Base-by-base conservation (phyloP, 2,888 invertebrate species). In the Apotomis capreana region DNA sequence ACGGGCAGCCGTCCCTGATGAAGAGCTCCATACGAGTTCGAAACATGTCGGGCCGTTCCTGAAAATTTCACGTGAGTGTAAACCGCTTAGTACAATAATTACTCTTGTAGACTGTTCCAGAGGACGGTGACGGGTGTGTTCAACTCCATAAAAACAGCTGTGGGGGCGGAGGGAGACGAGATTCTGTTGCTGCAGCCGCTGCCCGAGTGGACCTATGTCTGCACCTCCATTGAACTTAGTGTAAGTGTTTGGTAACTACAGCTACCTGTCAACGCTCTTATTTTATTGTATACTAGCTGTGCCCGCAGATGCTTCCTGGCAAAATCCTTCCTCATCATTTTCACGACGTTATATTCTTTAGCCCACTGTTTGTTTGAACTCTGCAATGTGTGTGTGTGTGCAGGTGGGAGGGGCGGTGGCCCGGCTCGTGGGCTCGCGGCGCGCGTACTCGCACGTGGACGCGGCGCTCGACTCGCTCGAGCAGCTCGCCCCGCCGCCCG, bases 51-150 rank as follows among this genome's bases (percentile, higher is more conserved):
- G n/a, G n/a, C n/a, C n/a, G n/a, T n/a, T n/a, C n/a, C n/a, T n/a
- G n/a, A n/a, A n/a, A n/a, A n/a, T n/a, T n/a, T n/a, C n/a, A n/a
- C n/a, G n/a, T n/a, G n/a, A n/a, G n/a, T n/a, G n/a, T n/a, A n/a
- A n/a, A n/a, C n/a, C n/a, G n/a, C n/a, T n/a, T n/a, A n/a, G n/a
- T n/a, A n/a, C n/a, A n/a, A n/a, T n/a, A n/a, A n/a, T n/a, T n/a
- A n/a, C 37, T 13, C 5, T 59, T 59, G 0, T 80, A 95, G 96
- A 88, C 89, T 96, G 83, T 94, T 97, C 81, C 96, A 96, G 0
- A 95, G 96, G 83, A 96, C 96, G 0, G 96, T 97, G 76, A 96
- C 96, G 0, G 97, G 96, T 0, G 96, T 97, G 75, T 95, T 97
- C 83, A 96, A 96, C 86, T 96, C 96, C 0, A 92, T 97, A 60